A percentile compares a stretch with the other conserved stretches of the same genome.
These are phyloP conservation scores for Phylloscopus whistleri DNA, from an alignment of 2,113 vertebrate genomes.

Conservation along the genomic window DNA sequence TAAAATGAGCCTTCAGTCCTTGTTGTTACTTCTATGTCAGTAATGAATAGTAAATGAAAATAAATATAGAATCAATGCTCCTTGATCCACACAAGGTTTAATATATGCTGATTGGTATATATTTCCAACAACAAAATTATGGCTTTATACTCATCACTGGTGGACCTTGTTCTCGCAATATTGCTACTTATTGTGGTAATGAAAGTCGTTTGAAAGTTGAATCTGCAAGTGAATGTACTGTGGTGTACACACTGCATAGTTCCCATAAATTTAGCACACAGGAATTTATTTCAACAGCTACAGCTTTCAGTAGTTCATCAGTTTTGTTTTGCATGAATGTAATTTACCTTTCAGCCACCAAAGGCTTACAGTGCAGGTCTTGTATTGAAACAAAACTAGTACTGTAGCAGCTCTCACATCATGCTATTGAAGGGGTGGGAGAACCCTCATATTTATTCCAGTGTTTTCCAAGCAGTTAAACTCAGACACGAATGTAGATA, in stretches of 20 bases:
- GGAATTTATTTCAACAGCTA: slow-evolving; percentile 68
- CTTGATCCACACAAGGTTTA: slow-evolving; percentile 12
- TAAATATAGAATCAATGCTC: not conserved
- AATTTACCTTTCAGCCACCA: slow-evolving; percentile 71
- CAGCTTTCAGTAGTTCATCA: slow-evolving; percentile 73
- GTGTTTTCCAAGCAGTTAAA: slow-evolving; percentile 68
- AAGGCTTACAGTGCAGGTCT: slow-evolving; percentile 71
- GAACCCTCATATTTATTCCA: slow-evolving; percentile 55
- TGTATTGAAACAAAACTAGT: slow-evolving; percentile 75
- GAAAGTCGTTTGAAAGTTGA: slow-evolving; percentile 49
- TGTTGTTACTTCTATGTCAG: not conserved
- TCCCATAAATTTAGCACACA: slow-evolving; percentile 62
- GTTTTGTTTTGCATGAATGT: slow-evolving; percentile 69
- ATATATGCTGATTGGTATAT: not conserved
- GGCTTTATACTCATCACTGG: not conserved
- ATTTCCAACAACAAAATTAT: slow-evolving; percentile 59
- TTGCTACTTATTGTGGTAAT: slow-evolving; percentile 41
- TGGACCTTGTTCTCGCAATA: slow-evolving; percentile 39
- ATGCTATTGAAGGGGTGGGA: not conserved
- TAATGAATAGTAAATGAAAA: slow-evolving; percentile 35
- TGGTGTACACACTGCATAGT: slow-evolving; percentile 55
- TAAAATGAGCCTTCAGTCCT: not conserved
- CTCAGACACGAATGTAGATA: slow-evolving; percentile 45
- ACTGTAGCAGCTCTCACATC: slow-evolving; percentile 72
- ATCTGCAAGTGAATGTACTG: slow-evolving; percentile 44